Conservation (phyloP, 2,113 vertebrate species). For the Xenopus tropicalis region DNA sequence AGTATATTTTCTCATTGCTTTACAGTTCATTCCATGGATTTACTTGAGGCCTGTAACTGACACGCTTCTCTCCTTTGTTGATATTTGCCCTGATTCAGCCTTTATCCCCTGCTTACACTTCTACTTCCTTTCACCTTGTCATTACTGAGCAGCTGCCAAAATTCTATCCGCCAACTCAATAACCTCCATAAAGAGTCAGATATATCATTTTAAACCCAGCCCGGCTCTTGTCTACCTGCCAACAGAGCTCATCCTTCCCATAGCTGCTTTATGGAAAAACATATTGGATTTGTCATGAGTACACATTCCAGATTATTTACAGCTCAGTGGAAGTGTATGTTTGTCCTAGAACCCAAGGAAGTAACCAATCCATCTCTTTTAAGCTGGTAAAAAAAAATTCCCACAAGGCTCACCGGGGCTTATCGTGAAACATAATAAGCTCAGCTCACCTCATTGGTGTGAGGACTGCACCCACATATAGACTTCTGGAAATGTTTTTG, state of each 20-base stretch:
- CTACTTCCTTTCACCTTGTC: background rate
- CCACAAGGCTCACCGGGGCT: background rate
- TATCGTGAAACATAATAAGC: background rate
- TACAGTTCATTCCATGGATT: too few relatives aligned
- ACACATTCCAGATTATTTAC: background rate
- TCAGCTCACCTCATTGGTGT: too few relatives aligned
- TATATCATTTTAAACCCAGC: background rate
- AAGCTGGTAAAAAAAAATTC: background rate
- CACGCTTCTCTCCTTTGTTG: too few relatives aligned
- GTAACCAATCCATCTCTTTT: background rate
- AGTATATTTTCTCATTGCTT: too few relatives aligned
- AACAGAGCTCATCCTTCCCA: background rate
- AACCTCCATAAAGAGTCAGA: background rate
- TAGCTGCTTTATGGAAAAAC: background rate
- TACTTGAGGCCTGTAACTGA: too few relatives aligned
- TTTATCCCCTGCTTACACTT: background rate
- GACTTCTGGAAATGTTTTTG: too few relatives aligned
- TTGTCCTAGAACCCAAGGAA: background rate
- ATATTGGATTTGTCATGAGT: conserved; percentile 1
- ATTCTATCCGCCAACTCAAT: background rate
- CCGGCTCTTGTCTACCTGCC: background rate
- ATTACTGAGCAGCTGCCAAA: conserved; percentile 8
- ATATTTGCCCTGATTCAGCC: too few relatives aligned
- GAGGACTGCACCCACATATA: too few relatives aligned
- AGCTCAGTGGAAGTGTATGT: background rate